phyloP scores from a whole-genome alignment of 2,797 vertebrate species.

The Rhinella marina region DNA sequence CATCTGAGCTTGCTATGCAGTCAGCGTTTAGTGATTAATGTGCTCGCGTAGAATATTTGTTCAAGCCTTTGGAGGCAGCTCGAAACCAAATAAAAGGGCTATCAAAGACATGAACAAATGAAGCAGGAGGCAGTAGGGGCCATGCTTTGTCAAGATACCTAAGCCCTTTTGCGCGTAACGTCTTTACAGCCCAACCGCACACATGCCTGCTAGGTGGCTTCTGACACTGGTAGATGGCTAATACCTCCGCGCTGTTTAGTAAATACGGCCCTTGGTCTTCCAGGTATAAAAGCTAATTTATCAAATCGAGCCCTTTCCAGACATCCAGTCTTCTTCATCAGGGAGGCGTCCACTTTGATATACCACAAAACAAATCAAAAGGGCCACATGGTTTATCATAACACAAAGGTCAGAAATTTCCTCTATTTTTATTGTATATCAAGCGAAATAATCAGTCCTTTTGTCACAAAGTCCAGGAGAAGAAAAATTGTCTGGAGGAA shows the following conservation, averaged over 20 bases:
- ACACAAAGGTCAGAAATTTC: conserved; percentile 58
- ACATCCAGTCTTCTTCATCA: conserved; percentile 51
- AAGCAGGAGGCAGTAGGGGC: conserved; percentile 20
- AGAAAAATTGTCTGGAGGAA: conserved; percentile 52
- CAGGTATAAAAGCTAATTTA: conserved; percentile 46
- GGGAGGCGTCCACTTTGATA: conserved; percentile 45
- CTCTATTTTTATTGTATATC: conserved; percentile 52
- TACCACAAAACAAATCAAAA: conserved; percentile 52
- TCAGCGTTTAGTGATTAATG: conserved; percentile 56
- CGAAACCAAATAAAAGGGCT: conserved; percentile 57
- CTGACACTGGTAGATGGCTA: conserved; percentile 8
- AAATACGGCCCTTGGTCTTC: conserved; percentile 49
- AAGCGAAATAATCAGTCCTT: conserved; percentile 50
- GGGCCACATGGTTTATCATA: conserved; percentile 55
- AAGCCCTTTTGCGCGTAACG: conserved; percentile 16
- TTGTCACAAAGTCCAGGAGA: conserved; percentile 46
- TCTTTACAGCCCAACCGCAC: conserved; percentile 1
- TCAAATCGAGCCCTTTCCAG: conserved; percentile 40
- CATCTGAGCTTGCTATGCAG: conserved; percentile 48
- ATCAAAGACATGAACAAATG: conserved; percentile 48
- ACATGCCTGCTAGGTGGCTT: neutral
- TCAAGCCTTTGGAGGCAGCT: conserved; percentile 57
- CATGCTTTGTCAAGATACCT: conserved; percentile 24
- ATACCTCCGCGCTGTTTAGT: conserved; percentile 40
- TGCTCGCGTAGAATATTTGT: conserved; percentile 49